Evolutionary conservation across 1,140 invertebrate genomes (phyloP), one percentile per base, ranked within the genome.

Genomic region (Aphelenchoides besseyi): DNA sequence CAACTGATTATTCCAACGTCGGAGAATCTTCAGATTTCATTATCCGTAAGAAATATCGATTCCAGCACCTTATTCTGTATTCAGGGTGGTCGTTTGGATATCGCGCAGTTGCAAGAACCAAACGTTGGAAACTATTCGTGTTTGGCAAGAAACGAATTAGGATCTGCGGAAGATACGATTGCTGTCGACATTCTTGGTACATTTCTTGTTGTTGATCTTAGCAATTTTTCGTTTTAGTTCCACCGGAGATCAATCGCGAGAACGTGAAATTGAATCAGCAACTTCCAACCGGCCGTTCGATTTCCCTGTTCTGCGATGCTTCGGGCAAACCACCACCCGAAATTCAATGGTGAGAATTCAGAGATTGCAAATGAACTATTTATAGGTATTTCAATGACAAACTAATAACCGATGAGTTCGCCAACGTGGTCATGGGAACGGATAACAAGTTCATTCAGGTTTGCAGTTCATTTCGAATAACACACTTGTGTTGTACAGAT

Each of bases 71-170:
- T n/a, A n/a, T n/a, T 78, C n/a, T 75, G 5, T 67, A 29, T 82
- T 2, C 36, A 79, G 72, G 79, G 69, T 9, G 55, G 69, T 18
- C 76, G 80, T 3, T 61, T 82, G 18, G 81, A 82, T 55, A 82
- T 82, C 62, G 71, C 72, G 30, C 73, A 74, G 26, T 35, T 82
- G 3, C 74, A 73, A 28, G 48, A 61, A 23, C 62, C 69, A 5
- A 71, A 82, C 41, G 72, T 74, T 41, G 81, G 81, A 30, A 73
- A 80, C 33, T 82, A 82, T 67, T 69, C 68, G 12, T 82, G 81
- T 52, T 52, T 71, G 9, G 81, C 81, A 8, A 37, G 68, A 62
- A 82, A 82, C 41, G 77, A 81, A 62, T 73, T 80, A 23, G 82
- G 82, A 36, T 55, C 59, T 35, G 73, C 80, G 3, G 69, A 79